Base-by-base conservation (phyloP, 2,797 vertebrate species). In the Acrossocheilus wenchowensis region DNA sequence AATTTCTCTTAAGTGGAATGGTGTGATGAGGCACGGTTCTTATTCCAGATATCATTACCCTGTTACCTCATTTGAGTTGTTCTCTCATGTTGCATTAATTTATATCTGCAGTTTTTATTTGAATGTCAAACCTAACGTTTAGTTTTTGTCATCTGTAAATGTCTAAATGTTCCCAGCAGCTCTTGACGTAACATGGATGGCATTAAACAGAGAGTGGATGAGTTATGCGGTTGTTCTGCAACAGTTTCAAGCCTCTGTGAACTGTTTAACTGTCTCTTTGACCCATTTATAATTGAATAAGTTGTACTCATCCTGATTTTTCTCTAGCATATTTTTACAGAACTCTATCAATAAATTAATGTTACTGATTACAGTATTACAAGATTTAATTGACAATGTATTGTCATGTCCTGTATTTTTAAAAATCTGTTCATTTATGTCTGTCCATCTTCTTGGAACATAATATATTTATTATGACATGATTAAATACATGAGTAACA, bases 391-490 rank as follows among this genome's bases (percentile, higher is more conserved):
- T 79, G 66, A 86, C 91, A 74, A 90, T 90, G 77, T 92, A 86
- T 90, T 90, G 83, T 88, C 83, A 72, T 90, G 89, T 92, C 84
- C 91, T 90, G 23, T 74, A 86, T 89, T 92, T 92, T 88, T 85
- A 82, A 87, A 30, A 88, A 87, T 64, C 78, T 71, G 57, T 88
- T 81, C 26, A 91, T 89, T 90, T 64, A 62, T 87, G 84, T 90
- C 77, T 90, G 87, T 89, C 75, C 68, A 86, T 88, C 87, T 86
- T 90, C 89, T 93, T 89, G 54, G 85, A 34, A 84, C 80, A 91
- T 90, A 48, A 89, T 89, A 93, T 93, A 91, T 91, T 93, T 92
- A 89, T 93, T 94, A 93, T 90, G 88, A 72, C 89, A 89, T 90
- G 54, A 94, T 92, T 94, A 93, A 91, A 92, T 84, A 74, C 50